These are phyloP conservation scores for Atractosteus spatula DNA, from an alignment of 2,113 vertebrate genomes.

Conservation along the genomic window DNA sequence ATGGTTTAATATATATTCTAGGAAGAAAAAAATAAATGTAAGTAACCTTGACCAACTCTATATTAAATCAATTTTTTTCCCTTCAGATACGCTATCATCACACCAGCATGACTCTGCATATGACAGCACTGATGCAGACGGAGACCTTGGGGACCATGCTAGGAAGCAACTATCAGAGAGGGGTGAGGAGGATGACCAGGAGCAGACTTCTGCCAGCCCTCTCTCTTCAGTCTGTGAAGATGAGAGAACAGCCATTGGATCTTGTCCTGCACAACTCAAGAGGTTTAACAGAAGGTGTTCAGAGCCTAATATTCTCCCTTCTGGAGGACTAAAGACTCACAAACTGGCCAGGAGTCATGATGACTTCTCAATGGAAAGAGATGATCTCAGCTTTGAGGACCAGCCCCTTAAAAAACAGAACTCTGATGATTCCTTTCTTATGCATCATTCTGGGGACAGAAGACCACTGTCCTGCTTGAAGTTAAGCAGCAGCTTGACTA, in stretches of 20 bases:
- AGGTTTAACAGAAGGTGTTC: slow-evolving; percentile 76
- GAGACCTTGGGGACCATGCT: slow-evolving; percentile 33
- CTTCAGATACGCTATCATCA: slow-evolving; percentile 66
- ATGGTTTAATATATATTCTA: too few species aligned
- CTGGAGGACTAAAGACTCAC: slow-evolving; percentile 37
- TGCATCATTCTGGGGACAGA: slow-evolving; percentile 20
- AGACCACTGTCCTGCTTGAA: slow-evolving; percentile 41
- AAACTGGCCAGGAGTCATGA: slow-evolving; percentile 81
- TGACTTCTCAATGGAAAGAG: slow-evolving; percentile 56
- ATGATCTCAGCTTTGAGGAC: slow-evolving; percentile 37
- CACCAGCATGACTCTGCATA: slow-evolving; percentile 89
- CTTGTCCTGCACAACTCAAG: slow-evolving; percentile 34
- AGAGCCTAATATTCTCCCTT: slow-evolving; percentile 71
- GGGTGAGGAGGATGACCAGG: slow-evolving; percentile 1
- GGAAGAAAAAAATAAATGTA: not conserved
- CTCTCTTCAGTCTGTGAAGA: slow-evolving; percentile 25
- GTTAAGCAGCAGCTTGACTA: slow-evolving; percentile 41
- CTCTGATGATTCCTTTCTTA: slow-evolving; percentile 65
- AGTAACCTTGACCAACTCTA: not conserved
- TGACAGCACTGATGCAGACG: slow-evolving; percentile 82
- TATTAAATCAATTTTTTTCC: slow-evolving; percentile 17
- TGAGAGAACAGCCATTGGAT: slow-evolving; percentile 9
- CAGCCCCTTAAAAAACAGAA: slow-evolving; percentile 65
- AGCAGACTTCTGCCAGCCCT: slow-evolving; percentile 35
- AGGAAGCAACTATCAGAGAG: not conserved